phyloP scores from a whole-genome alignment of 2,113 vertebrate species.

The Noturus placidus region DNA sequence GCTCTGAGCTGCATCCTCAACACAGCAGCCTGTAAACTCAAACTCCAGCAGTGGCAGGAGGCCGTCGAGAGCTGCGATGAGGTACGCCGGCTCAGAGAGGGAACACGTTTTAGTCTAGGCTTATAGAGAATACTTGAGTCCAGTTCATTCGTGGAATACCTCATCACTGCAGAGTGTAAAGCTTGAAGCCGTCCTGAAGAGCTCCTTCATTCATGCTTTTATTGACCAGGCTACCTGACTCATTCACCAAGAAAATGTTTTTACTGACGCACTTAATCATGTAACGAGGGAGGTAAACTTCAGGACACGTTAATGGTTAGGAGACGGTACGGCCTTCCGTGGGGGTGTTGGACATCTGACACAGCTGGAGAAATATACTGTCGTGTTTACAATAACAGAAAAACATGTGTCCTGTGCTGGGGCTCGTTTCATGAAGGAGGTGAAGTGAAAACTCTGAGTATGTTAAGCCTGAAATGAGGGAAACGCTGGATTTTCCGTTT shows the following conservation, averaged over 20 bases:
- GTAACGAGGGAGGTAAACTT: neutral
- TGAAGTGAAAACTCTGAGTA: no score
- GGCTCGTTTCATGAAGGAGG: no score
- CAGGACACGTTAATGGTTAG: neutral
- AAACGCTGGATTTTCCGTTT: no score
- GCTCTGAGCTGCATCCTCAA: slow-evolving; percentile 89
- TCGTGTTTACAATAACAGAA: neutral
- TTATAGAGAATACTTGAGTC: neutral
- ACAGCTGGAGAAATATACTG: neutral
- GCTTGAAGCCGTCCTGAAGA: neutral
- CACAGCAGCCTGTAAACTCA: slow-evolving; percentile 88
- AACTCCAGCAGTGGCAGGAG: slow-evolving; percentile 86
- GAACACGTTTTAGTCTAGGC: neutral
- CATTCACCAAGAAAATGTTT: neutral
- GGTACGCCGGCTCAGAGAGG: slow-evolving; percentile 69
- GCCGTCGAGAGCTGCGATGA: slow-evolving; percentile 86
- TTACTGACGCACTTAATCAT: neutral
- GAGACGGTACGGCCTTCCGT: no score
- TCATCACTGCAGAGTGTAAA: neutral
- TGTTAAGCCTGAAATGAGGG: no score
- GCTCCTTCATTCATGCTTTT: neutral
- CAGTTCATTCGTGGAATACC: neutral
- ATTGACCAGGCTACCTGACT: neutral
- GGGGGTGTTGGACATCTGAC: neutral
- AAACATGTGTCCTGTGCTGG: no score